Evolutionary conservation across 92 coral and sea anemone species (phyloP), one percentile per base, ranked within the genome.

Genomic region (Diadumene lineata): DNA sequence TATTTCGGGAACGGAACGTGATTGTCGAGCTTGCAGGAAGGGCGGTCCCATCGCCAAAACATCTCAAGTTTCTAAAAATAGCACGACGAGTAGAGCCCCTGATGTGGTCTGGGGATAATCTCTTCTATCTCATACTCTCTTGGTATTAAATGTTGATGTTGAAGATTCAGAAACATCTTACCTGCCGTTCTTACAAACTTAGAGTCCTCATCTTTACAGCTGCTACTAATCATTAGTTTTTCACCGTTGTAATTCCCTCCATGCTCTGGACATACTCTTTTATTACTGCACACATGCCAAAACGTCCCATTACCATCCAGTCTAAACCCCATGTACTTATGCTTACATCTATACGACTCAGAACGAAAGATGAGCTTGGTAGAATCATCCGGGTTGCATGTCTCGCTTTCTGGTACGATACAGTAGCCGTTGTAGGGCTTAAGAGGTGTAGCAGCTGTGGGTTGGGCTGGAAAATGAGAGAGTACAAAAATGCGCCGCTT

Each of bases 151-250:
- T n/a, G n/a, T n/a, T n/a, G n/a, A n/a, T n/a, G n/a, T n/a, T n/a
- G n/a, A n/a, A n/a, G n/a, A n/a, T n/a, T n/a, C n/a, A n/a, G n/a
- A n/a, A n/a, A n/a, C 13, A 6, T 13, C 48, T 73, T 17, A 79
- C 83, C 77, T 79, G 83, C 28, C 16, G 83, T 79, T 34, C 83
- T 53, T n/a, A 53, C 68, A 32, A 79, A 79, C 69, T 79, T 79
- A 26, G 83, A 69, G 38, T 79, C 70, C 2, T 79, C 77, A 13
- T 79, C 77, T 16, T 31, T 56, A 27, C 83, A 79, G 18, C 31
- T 13, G 60, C 77, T 69, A 19, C 77, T 69, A 21, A 69, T 70
- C 56, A 43, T 29, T 55, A 68, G 65, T 31, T 44, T 43, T 0
- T 26, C 63, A 11, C 73, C 64, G 29, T 50, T 30, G 0, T 30